Evolutionary conservation across 2,888 invertebrate species (phyloP).

Genomic region (Cinara cedri): DNA sequence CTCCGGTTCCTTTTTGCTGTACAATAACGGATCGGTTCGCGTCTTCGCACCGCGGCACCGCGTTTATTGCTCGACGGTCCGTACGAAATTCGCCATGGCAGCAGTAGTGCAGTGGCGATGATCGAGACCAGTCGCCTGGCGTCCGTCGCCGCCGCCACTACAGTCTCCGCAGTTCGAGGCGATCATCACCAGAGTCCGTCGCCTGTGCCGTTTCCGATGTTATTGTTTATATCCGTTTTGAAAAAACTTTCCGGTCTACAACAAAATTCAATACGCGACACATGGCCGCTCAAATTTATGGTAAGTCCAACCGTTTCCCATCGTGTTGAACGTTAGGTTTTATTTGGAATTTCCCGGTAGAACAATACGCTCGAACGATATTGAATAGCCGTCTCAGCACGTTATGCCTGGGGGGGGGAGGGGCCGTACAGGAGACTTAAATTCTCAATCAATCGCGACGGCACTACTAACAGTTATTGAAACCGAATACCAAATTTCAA

Average conservation of each 20-base stretch:
- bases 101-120: slow-evolving; percentile 24
- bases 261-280: slow-evolving; percentile 1
- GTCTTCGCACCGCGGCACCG: neutral
- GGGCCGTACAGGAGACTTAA: too few relatives aligned
- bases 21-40: too few relatives aligned
- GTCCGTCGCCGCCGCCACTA: neutral
- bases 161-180: too few relatives aligned
- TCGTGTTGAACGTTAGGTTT: neutral
- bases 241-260: slow-evolving; percentile 12
- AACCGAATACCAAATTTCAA: too few relatives aligned
- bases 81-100: neutral
- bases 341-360: too few relatives aligned
- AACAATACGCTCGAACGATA: too few relatives aligned
- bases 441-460: too few relatives aligned
- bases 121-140: slow-evolving; percentile 20
- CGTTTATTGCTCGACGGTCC: neutral
- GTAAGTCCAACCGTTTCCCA: slow-evolving; percentile 8
- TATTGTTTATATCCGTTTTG: slow-evolving; percentile 24
- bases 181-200: neutral
- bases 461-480: too few relatives aligned
- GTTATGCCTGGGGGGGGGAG: too few relatives aligned
- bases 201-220: neutral
- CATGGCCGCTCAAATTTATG: slow-evolving; percentile 29
- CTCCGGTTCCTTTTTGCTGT: slow-evolving; percentile 20
- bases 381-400: too few relatives aligned